A percentile compares a stretch with the other conserved stretches of the same genome.
Evolutionary conservation across 2,888 invertebrate genomes (phyloP).

Genomic region (Allygus modestus): DNA sequence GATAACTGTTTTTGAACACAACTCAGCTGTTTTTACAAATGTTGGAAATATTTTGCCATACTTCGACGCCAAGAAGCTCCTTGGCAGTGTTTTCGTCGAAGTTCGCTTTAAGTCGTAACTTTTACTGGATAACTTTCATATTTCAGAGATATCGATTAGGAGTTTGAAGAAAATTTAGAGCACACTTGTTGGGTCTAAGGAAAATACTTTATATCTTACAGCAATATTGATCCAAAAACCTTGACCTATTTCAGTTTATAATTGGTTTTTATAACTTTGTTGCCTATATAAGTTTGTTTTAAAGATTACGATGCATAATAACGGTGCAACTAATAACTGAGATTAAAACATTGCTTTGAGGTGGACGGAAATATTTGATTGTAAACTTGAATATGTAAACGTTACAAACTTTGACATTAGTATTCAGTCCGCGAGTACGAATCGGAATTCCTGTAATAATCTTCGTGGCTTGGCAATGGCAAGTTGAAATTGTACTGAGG

Average conservation of each 20-base stretch:
- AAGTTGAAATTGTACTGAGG: background rate
- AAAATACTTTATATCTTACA: background rate
- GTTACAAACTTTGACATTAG: background rate
- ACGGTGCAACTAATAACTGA: too few species aligned
- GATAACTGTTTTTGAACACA: too few species aligned
- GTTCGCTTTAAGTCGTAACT: slow-evolving; percentile 3
- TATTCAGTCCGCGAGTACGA: background rate
- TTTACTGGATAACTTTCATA: slow-evolving; percentile 11
- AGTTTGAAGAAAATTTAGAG: background rate
- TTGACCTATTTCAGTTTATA: too few species aligned
- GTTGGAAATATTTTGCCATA: background rate
- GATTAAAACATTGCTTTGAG: too few species aligned
- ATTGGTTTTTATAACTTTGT: too few species aligned
- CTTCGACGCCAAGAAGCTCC: background rate
- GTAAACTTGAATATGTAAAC: background rate
- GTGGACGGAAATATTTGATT: too few species aligned
- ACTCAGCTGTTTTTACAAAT: background rate
- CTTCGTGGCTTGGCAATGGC: background rate
- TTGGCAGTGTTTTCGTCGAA: slow-evolving; percentile 16
- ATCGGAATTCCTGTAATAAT: slow-evolving; percentile 9
- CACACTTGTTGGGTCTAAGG: background rate
- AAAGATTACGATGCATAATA: too few species aligned
- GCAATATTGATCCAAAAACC: background rate
- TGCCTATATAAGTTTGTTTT: too few species aligned
- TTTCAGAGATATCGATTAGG: background rate